These are phyloP conservation scores for Steinernema feltiae DNA, from an alignment of 1,140 invertebrate species.

Conservation along the genomic window DNA sequence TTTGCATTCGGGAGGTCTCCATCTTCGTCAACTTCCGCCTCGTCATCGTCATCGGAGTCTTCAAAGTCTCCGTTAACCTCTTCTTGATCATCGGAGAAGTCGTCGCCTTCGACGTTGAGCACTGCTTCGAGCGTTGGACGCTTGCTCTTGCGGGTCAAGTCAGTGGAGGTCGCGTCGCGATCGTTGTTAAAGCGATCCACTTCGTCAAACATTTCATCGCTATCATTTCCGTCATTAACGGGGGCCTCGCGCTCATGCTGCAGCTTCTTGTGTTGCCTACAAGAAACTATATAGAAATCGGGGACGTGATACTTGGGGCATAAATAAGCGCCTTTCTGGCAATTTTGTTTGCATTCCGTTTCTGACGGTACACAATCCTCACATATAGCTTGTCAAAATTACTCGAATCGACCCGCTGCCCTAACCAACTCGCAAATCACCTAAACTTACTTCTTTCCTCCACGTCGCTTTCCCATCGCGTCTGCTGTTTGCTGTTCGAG, in stretches of 20 bases:
- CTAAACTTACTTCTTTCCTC: background rate
- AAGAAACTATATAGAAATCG: background rate
- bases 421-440: background rate
- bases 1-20: conserved; percentile 24
- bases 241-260: background rate
- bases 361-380: background rate
- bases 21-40: background rate
- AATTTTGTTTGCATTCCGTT: background rate
- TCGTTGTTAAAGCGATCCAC: conserved; percentile 6
- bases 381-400: background rate
- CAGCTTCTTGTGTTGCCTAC: background rate
- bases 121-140: conserved; percentile 19
- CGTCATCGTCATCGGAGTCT: conserved; percentile 23
- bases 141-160: background rate
- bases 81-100: conserved; percentile 10
- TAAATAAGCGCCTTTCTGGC: background rate
- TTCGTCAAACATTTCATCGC: background rate
- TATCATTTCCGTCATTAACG: background rate
- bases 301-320: background rate
- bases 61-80: conserved; percentile 21
- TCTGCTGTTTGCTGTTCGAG: background rate
- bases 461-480: conserved; percentile 10
- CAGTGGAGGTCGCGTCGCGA: background rate
- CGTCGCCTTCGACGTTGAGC: conserved; percentile 31
- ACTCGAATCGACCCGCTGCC: too few relatives aligned